These are phyloP conservation scores for Isichthys henryi DNA, from an alignment of 2,113 vertebrate genomes.

Conservation along the genomic window DNA sequence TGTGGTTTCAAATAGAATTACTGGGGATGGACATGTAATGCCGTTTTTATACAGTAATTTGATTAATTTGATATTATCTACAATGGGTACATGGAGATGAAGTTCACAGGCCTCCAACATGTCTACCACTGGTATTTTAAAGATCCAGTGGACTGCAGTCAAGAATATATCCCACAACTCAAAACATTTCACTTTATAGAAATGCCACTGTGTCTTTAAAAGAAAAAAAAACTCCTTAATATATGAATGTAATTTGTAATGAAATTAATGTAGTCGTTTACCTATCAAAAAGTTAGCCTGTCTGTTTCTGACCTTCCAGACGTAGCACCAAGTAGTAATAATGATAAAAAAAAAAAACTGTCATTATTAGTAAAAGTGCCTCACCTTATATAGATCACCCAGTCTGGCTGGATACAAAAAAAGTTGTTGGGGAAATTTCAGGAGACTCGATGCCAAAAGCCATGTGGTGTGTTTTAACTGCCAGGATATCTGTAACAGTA, in stretches of 20 bases:
- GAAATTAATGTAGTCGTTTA: background rate
- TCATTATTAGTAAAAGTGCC: background rate
- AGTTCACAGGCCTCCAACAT: background rate
- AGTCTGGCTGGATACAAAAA: background rate
- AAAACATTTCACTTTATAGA: background rate
- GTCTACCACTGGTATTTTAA: background rate
- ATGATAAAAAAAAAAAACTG: background rate
- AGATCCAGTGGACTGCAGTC: background rate
- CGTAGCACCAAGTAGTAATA: background rate
- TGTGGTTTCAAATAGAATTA: background rate
- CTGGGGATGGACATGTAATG: background rate
- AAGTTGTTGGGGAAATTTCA: background rate
- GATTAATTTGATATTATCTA: background rate
- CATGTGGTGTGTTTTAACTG: slow-evolving; percentile 1
- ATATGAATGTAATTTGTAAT: background rate
- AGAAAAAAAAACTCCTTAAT: background rate
- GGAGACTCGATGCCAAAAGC: background rate
- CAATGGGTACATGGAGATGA: no score
- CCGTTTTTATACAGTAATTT: background rate
- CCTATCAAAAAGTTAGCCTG: background rate
- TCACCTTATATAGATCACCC: background rate
- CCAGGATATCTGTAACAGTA: background rate
- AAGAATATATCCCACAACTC: background rate
- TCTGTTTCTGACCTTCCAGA: background rate
- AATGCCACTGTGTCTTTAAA: background rate